These are phyloP conservation scores for Myopa tessellatipennis DNA, from an alignment of 2,888 invertebrate genomes.

Conservation along the genomic window DNA sequence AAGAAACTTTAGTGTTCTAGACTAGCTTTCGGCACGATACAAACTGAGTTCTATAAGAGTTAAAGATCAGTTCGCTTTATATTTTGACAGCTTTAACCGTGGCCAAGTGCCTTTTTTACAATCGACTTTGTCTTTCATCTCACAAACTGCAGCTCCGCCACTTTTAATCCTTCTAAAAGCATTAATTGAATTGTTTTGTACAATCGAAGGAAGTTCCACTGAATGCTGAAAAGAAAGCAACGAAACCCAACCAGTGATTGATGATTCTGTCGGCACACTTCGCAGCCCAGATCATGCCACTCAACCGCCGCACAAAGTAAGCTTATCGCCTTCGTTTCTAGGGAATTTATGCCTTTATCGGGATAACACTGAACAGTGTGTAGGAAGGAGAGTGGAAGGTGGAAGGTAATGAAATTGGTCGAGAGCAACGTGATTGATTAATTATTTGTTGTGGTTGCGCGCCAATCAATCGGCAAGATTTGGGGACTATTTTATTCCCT, in stretches of 20 bases:
- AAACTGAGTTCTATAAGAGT: too few relatives aligned
- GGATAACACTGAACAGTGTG: not conserved
- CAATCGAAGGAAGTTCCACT: not conserved
- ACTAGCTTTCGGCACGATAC: too few relatives aligned
- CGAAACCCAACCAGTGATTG: conserved; percentile 22
- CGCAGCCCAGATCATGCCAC: not conserved
- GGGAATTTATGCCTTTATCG: not conserved
- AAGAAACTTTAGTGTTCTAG: too few relatives aligned
- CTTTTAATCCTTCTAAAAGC: conserved; percentile 26
- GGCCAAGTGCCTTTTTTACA: not conserved
- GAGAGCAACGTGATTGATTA: conserved; percentile 30
- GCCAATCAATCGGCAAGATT: conserved; percentile 23
- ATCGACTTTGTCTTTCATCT: not conserved
- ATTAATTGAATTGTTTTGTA: conserved; percentile 39
- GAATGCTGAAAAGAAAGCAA: not conserved
- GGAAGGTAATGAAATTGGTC: not conserved
- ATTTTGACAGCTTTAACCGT: too few relatives aligned
- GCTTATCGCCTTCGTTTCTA: conserved; percentile 4
- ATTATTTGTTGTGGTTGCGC: conserved; percentile 30
- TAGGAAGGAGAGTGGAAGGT: not conserved
- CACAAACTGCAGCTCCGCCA: not conserved
- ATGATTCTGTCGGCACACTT: conserved; percentile 23
- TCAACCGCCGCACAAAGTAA: not conserved
- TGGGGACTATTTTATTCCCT: not conserved
- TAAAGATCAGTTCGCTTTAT: too few relatives aligned